Conservation (phyloP, 2,797 vertebrate genomes). For the Tragopan temminckii region DNA sequence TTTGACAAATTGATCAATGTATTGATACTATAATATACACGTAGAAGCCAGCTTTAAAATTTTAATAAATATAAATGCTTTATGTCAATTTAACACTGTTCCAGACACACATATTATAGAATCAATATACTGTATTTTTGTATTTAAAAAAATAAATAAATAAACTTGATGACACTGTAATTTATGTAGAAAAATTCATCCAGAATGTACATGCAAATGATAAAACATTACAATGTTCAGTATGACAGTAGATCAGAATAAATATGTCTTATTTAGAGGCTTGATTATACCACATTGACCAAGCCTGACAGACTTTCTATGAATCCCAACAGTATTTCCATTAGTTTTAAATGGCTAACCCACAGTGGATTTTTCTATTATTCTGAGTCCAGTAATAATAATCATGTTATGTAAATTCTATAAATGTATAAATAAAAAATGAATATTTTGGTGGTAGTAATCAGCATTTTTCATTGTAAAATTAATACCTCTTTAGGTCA, state of each 20-base stretch:
- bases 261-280: neutral
- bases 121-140: neutral
- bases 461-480: neutral
- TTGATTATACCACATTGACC: fast-evolving
- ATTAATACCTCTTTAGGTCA: neutral
- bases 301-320: neutral
- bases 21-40: neutral
- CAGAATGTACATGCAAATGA: neutral
- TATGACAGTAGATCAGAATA: neutral
- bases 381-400: neutral
- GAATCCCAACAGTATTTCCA: neutral
- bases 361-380: neutral
- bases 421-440: neutral
- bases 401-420: neutral
- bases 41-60: neutral
- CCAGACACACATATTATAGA: neutral
- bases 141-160: neutral
- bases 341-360: neutral
- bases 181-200: neutral
- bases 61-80: neutral
- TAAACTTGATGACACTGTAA: neutral
- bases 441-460: neutral
- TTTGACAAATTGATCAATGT: conserved; percentile 14
- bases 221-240: neutral
- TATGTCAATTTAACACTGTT: neutral